Base-by-base conservation (phyloP, 2,113 vertebrate genomes). In the Dunckerocampus dactyliophorus region DNA sequence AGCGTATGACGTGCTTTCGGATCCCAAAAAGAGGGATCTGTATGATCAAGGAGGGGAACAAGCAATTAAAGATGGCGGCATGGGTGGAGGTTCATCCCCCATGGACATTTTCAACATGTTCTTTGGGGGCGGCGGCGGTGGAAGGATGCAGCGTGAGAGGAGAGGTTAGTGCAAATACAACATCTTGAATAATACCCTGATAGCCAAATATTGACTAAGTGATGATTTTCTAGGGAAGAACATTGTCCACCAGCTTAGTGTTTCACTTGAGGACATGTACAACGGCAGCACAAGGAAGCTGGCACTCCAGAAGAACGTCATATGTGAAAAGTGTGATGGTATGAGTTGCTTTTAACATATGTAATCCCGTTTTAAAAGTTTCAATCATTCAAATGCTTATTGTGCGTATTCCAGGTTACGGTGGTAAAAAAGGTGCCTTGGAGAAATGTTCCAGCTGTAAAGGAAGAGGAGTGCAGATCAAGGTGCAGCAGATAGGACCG, bases 61-160 rank as follows among this genome's bases (percentile, higher is more conserved):
- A 81, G 95, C 95, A 1, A 96, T 99, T 76, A 99, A 98, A 87
- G 97, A 98, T 85, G 96, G 97, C 24, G 93, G 95, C 69, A 85
- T 92, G 60, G 80, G 90, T 46, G 92, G 94, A 80, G 91, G 92
- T 55, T 90, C 91, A 11, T 95, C 94, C 14, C 95, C 97, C 34
- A 99, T 95, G 93, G 96, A 99, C 87, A 95, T 99, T 85, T 98
- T 98, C 81, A 94, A 98, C 89, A 98, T 98, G 95, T 99, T 99
- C 85, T 99, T 99, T 85, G 97, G 96, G 66, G 97, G 95, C 46
- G 95, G 95, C 65, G 97, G 95, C 46, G 95, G 95, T 63, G 93
- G 95, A 70, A 92, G 93, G 76, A 96, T 93, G 91, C 92, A 95
- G 67, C 91, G 94, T 86, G 96, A 99, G 79, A 93, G 94, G 77